Base-by-base conservation (phyloP, 35 echinoderm and acorn worm species). In the Amphiura filiformis region DNA sequence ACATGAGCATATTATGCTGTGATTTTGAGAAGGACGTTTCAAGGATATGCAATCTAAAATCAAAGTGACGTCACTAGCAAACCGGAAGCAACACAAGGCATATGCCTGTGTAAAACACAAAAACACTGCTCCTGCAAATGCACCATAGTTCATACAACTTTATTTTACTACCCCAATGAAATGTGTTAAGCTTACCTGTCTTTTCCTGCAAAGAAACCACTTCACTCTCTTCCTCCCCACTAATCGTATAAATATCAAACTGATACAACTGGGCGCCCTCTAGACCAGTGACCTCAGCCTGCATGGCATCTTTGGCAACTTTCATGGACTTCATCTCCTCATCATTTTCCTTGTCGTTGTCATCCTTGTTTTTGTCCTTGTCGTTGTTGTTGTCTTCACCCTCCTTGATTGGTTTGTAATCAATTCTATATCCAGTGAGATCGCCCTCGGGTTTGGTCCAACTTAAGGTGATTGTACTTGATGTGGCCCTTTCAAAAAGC, bases 161-260 rank as follows among this genome's bases (percentile, higher is more conserved):
- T n/a, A n/a, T n/a, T n/a, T n/a, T n/a, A n/a, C n/a, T n/a, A n/a
- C n/a, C n/a, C n/a, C n/a, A n/a, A n/a, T n/a, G n/a, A n/a, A n/a
- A n/a, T n/a, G n/a, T n/a, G n/a, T n/a, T n/a, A n/a, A 42, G 88
- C 91, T 84, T 88, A 93, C 91, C 84, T 56, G 91, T 93, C 78
- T 39, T 56, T 32, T 78, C 79, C 56, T 88, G 65, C 23, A 88
- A 28, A n/a, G 80, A 77, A 26, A 81, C 38, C 32, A 61, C 36
- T 15, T 93, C 86, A 79, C 91, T 93, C 26, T 80, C 39, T 39
- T 93, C 86, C 88, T 76, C 56, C 18, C 86, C 86, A n/a, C 82
- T 83, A 30, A 93, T 35, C 7, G 91, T 84, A 88, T 77, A 61
- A 1, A 93, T 84, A 61, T 76, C 56, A 64, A 93, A 76, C 30